These are phyloP conservation scores for Strigops habroptila DNA, from an alignment of 2,113 vertebrate genomes.

Conservation along the genomic window DNA sequence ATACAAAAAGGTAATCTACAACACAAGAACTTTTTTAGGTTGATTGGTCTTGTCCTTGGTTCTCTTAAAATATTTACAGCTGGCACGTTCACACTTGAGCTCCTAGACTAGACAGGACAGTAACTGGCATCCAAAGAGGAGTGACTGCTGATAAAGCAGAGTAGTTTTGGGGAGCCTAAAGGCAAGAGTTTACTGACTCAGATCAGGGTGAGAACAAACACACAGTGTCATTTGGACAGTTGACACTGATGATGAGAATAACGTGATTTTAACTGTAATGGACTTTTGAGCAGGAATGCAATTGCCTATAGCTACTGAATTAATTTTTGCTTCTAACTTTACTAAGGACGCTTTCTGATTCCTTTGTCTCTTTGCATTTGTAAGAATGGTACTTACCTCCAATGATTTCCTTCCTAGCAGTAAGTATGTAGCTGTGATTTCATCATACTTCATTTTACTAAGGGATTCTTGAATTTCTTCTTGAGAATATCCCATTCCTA, in stretches of 20 bases:
- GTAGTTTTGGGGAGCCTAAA: background rate
- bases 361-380: background rate
- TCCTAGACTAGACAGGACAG: background rate
- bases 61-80: background rate
- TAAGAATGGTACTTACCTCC: constrained; percentile 79
- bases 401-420: constrained; percentile 93
- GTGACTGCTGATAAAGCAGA: background rate
- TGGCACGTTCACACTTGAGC: background rate
- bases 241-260: background rate
- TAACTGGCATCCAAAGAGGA: background rate
- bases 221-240: background rate
- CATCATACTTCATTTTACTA: constrained; percentile 98
- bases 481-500: constrained; percentile 97
- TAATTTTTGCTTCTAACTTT: background rate
- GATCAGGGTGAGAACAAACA: background rate
- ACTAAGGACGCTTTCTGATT: background rate
- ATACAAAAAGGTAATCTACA: background rate
- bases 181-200: background rate
- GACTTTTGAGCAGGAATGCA: background rate
- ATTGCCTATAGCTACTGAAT: background rate
- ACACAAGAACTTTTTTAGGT: background rate
- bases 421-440: constrained; percentile 96
- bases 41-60: background rate
- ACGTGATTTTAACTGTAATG: background rate
- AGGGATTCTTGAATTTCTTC: constrained; percentile 98